Conservation (phyloP, 1,140 invertebrate genomes). For the Eufriesea mexicana region DNA sequence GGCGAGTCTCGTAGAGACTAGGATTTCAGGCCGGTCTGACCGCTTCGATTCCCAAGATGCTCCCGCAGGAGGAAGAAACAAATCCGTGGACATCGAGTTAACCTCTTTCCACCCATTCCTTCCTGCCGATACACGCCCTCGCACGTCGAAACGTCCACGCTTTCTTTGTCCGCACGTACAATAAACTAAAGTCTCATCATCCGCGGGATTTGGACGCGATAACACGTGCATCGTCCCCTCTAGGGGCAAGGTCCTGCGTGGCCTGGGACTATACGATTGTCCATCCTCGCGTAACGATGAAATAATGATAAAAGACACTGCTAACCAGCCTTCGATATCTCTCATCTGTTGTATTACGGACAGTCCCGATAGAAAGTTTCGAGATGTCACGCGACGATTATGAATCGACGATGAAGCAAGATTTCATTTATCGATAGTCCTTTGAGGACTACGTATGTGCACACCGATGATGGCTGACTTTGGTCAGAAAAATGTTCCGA, state of each 20-base stretch:
- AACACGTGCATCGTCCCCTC: conserved; percentile 75
- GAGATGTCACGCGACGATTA: too few species aligned
- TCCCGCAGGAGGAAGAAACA: conserved; percentile 50
- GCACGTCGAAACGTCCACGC: conserved; percentile 18
- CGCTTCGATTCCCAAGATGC: conserved; percentile 55
- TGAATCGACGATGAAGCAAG: too few species aligned
- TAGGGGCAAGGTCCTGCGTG: conserved; percentile 53
- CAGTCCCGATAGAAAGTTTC: too few species aligned
- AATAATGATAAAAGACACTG: conserved; percentile 15
- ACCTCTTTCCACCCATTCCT: conserved; percentile 34
- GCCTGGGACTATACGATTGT: conserved; percentile 14
- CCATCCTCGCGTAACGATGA: background rate
- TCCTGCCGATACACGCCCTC: conserved; percentile 2
- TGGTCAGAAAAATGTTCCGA: too few species aligned
- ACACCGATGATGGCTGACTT: too few species aligned
- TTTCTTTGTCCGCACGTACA: conserved; percentile 73
- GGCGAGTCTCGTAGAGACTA: conserved; percentile 67
- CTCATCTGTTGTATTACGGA: background rate
- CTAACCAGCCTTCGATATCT: background rate
- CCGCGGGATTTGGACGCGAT: conserved; percentile 81
- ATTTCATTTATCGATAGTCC: too few species aligned
- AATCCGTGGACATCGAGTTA: conserved; percentile 60
- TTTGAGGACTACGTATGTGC: too few species aligned
- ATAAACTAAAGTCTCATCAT: conserved; percentile 83
- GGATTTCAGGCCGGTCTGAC: conserved; percentile 54